These are phyloP conservation scores for Monomorium pharaonis DNA, from an alignment of 1,140 invertebrate genomes.

Conservation along the genomic window DNA sequence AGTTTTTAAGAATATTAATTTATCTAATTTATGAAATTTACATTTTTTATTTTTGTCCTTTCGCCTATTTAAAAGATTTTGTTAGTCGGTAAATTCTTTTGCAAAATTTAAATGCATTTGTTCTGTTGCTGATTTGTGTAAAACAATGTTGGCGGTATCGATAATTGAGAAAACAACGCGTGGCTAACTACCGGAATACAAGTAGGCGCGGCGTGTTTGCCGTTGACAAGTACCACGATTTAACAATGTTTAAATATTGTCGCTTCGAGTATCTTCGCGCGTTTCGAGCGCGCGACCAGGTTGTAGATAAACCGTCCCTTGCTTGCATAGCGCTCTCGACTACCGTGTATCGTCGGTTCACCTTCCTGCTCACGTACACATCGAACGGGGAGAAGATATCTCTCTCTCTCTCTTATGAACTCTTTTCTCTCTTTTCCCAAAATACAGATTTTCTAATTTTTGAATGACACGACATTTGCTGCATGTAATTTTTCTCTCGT, in stretches of 20 bases:
- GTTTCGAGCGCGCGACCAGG: conserved; percentile 56
- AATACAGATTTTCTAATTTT: conserved; percentile 9
- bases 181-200: background rate
- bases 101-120: background rate
- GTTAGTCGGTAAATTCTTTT: background rate
- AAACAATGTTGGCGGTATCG: conserved; percentile 16
- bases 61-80: background rate
- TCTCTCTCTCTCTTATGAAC: too few species aligned
- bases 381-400: conserved; percentile 27
- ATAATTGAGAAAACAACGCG: conserved; percentile 34
- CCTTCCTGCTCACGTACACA: conserved; percentile 62
- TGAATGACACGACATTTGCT: too few species aligned
- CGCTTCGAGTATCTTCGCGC: conserved; percentile 58
- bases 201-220: conserved; percentile 60
- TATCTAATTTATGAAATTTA: background rate
- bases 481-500: background rate
- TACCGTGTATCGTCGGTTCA: conserved; percentile 63
- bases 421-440: background rate
- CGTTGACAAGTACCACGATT: conserved; percentile 69
- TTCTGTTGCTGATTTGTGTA: background rate
- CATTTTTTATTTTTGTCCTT: background rate
- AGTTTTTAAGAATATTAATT: background rate
- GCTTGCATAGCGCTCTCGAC: conserved; percentile 71
- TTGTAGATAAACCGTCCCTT: conserved; percentile 73
- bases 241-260: conserved; percentile 77